Percentiles rank a stretch among this genome's conserved stretches.
Evolutionary conservation across 2,888 invertebrate species (phyloP).

Genomic region (Ellobium chinense): DNA sequence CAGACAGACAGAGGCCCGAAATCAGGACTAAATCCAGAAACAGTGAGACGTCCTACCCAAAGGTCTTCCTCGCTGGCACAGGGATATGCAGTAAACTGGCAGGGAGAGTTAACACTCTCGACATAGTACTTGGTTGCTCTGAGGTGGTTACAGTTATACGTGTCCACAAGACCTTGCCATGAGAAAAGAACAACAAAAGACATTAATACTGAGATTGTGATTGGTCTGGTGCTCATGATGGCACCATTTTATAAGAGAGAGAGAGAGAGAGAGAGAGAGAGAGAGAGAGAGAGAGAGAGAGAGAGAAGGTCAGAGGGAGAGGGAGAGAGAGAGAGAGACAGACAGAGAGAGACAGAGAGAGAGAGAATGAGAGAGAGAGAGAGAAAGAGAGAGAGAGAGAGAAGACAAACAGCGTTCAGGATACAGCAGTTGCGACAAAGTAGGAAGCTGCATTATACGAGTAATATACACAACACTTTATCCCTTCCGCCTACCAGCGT

Average conservation of each 20-base stretch:
- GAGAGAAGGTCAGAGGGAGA: neutral
- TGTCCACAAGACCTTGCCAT: neutral
- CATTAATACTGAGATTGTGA: conserved; percentile 5
- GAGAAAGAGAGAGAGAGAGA: neutral
- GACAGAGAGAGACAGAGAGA: neutral
- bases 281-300: neutral
- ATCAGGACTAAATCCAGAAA: conserved; percentile 43
- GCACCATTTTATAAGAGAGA: neutral
- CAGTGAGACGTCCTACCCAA: too few relatives aligned
- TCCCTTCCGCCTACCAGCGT: too few relatives aligned
- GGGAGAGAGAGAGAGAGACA: neutral
- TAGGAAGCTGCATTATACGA: too few relatives aligned
- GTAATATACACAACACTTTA: too few relatives aligned
- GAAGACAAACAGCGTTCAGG: too few relatives aligned
- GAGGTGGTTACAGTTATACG: conserved; percentile 55
- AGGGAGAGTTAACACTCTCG: conserved; percentile 57
- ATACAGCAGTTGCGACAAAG: too few relatives aligned
- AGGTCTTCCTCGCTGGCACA: conserved; percentile 54
- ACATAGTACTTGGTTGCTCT: conserved; percentile 52
- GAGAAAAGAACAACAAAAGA: conserved; percentile 34
- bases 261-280: neutral
- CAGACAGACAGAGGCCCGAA: too few relatives aligned
- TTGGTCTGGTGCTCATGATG: too few relatives aligned
- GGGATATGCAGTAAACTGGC: conserved; percentile 54
- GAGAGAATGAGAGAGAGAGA: neutral